A percentile compares a stretch with the other conserved stretches of the same genome.
phyloP scores from a whole-genome alignment of 2,113 vertebrate species.

The Aegotheles bennettii region DNA sequence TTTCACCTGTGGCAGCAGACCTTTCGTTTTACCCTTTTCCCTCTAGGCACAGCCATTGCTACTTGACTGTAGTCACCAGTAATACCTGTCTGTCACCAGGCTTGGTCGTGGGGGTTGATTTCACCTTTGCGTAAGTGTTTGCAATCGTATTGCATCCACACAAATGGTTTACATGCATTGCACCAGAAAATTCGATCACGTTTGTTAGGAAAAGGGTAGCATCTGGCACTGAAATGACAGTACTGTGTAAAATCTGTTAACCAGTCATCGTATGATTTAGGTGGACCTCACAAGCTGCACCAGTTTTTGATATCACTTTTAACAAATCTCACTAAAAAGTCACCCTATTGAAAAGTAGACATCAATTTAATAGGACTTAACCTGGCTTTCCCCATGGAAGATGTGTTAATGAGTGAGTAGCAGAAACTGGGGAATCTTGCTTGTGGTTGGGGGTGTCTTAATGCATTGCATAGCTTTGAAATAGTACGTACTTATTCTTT shows the following conservation, averaged over 20 bases:
- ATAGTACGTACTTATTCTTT: background rate
- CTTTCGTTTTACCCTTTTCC: background rate
- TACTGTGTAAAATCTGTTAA: background rate
- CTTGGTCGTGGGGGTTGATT: background rate
- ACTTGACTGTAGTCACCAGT: background rate
- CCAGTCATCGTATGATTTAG: background rate
- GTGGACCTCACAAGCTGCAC: background rate
- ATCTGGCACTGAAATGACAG: background rate
- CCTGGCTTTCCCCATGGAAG: background rate
- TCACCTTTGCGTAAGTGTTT: background rate
- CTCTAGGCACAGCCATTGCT: background rate
- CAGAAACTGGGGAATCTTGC: background rate
- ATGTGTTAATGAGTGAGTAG: background rate
- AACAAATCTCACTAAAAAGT: background rate
- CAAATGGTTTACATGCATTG: background rate
- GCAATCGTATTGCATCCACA: background rate
- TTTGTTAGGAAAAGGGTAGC: background rate
- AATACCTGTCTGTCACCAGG: background rate
- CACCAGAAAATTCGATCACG: fast-evolving
- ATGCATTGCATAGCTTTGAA: background rate
- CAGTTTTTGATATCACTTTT: background rate
- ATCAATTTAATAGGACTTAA: background rate
- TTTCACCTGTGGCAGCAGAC: background rate
- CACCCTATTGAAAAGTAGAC: background rate
- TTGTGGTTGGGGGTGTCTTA: background rate